Percentiles rank a stretch among this genome's conserved stretches.
phyloP scores from a whole-genome alignment of 1,140 invertebrate genomes.

The Pseudachorutes palmiensis region DNA sequence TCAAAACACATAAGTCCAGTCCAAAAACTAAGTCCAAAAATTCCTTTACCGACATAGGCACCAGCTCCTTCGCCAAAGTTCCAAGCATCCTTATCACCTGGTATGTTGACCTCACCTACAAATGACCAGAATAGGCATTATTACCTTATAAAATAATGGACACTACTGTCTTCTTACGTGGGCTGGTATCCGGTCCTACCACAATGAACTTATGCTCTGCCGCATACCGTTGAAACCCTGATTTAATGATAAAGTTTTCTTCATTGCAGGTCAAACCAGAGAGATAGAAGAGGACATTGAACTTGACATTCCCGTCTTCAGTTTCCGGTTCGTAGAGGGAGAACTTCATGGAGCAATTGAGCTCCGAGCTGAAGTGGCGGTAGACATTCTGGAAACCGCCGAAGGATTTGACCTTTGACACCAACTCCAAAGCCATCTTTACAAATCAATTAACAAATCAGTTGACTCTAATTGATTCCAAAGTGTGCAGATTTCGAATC shows the following conservation, averaged over 20 bases:
- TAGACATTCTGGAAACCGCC: slow-evolving; percentile 76
- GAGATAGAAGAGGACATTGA: slow-evolving; percentile 85
- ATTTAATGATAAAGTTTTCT: slow-evolving; percentile 92
- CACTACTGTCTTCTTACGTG: slow-evolving; percentile 22
- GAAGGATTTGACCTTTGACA: slow-evolving; percentile 65
- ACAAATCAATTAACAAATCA: slow-evolving; percentile 56
- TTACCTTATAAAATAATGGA: background rate
- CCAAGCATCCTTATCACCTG: slow-evolving; percentile 80
- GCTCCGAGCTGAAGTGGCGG: slow-evolving; percentile 50
- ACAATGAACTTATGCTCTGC: slow-evolving; percentile 72
- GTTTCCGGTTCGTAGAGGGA: slow-evolving; percentile 70
- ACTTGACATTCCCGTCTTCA: slow-evolving; percentile 39
- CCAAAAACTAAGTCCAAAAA: background rate
- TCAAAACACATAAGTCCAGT: background rate
- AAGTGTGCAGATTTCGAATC: too few species aligned
- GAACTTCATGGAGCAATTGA: slow-evolving; percentile 89
- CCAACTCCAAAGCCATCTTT: slow-evolving; percentile 34
- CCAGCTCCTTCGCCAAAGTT: slow-evolving; percentile 94
- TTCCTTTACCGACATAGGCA: slow-evolving; percentile 67
- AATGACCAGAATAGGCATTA: slow-evolving; percentile 8
- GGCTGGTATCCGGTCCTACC: slow-evolving; percentile 47
- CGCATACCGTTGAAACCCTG: slow-evolving; percentile 82
- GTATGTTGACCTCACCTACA: slow-evolving; percentile 69
- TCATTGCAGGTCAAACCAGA: slow-evolving; percentile 78
- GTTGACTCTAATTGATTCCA: too few species aligned